These are phyloP conservation scores for Thalassoma bifasciatum DNA, from an alignment of 2,113 vertebrate genomes.

Conservation along the genomic window DNA sequence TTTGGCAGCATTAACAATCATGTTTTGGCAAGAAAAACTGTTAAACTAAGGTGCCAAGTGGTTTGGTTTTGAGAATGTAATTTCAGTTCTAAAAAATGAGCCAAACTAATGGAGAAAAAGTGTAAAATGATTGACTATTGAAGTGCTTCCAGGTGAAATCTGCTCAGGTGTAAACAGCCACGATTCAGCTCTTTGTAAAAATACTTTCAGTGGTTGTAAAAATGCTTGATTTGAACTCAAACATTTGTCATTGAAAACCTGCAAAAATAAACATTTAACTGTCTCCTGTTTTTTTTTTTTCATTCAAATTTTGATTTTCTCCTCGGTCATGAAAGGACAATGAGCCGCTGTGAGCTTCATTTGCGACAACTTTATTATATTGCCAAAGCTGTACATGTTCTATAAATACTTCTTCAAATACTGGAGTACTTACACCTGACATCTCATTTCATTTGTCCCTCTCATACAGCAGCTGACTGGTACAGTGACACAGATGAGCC, in stretches of 20 bases:
- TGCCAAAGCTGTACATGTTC: constrained; percentile 84
- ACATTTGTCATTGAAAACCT: neutral
- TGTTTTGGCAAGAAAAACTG: no score
- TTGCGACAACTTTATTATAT: constrained; percentile 84
- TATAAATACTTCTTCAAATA: constrained; percentile 80
- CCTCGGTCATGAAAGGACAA: neutral
- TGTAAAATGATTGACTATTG: no score
- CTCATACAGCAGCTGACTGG: constrained; percentile 53
- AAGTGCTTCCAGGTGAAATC: neutral
- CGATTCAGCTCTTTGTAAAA: neutral
- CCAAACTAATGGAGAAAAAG: no score
- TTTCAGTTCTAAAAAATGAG: no score
- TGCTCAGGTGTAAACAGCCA: neutral
- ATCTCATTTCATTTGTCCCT: constrained; percentile 50
- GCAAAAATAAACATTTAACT: constrained; percentile 9
- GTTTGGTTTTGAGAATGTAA: no score
- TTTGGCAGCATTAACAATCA: no score
- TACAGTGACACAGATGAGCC: constrained; percentile 52
- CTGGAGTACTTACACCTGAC: constrained; percentile 77
- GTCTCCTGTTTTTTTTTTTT: neutral
- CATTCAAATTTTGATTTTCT: neutral
- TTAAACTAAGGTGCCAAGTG: no score
- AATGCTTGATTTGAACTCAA: neutral
- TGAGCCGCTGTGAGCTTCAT: constrained; percentile 23
- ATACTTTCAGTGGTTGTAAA: neutral